phyloP scores from a whole-genome alignment of 2,113 vertebrate species.

The Austrofundulus limnaeus region DNA sequence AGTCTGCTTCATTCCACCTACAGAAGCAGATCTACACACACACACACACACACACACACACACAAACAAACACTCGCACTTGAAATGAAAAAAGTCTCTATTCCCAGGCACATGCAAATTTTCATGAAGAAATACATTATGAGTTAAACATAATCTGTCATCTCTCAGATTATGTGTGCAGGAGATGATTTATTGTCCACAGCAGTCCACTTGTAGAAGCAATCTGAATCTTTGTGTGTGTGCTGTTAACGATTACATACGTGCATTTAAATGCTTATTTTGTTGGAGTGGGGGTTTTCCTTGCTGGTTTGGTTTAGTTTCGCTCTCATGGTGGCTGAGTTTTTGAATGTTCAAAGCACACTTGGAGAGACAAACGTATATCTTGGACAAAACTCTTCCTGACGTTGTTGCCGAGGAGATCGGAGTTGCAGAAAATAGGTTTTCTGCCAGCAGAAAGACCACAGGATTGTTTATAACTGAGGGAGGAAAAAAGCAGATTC shows the following conservation, averaged over 20 bases:
- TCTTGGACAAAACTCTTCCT: neutral
- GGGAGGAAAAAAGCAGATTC: neutral
- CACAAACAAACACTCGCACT: neutral
- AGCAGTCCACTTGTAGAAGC: constrained; percentile 18
- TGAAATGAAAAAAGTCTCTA: constrained; percentile 38
- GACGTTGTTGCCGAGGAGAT: neutral
- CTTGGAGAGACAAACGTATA: constrained; percentile 4
- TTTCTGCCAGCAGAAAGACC: neutral
- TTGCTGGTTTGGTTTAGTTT: constrained; percentile 2
- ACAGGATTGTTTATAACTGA: constrained; percentile 10
- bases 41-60: neutral
- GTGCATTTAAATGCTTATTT: constrained; percentile 1
- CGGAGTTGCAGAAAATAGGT: neutral
- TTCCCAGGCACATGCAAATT: constrained; percentile 9
- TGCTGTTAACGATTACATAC: constrained; percentile 4
- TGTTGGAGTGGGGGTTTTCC: constrained; percentile 4
- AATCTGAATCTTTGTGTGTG: constrained; percentile 17
- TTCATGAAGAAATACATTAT: constrained; percentile 40
- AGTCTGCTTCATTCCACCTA: neutral
- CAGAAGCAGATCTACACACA: constrained; percentile 3
- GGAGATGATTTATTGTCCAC: constrained; percentile 57
- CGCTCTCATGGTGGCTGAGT: neutral
- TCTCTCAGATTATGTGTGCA: constrained; percentile 47
- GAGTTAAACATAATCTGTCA: constrained; percentile 46
- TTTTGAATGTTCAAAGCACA: neutral